Base-by-base conservation (phyloP, 2,797 vertebrate species). In the Betta splendens region DNA sequence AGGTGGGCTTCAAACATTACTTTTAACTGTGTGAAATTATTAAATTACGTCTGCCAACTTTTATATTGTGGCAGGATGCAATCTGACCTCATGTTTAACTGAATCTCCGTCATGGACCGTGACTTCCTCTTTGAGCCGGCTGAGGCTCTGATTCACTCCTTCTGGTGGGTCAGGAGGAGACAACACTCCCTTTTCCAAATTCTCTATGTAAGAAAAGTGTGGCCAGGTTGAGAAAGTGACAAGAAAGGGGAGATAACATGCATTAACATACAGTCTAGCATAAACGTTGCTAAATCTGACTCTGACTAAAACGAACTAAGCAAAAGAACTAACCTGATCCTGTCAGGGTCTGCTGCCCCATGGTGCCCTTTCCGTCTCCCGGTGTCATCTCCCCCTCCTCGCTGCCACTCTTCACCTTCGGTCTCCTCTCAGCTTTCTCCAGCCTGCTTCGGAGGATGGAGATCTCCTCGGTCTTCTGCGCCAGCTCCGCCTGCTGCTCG, bases 401-500 rank as follows among this genome's bases (percentile, higher is more conserved):
- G 15, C 43, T 10, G 2, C 48, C 78, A 35, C 52, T 50, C 55
- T 76, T 85, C 0, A 45, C 45, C 72, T 61, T 85, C 35, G 72
- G 79, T 69, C 67, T 89, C 75, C 77, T 87, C 73, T 90, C 87
- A 2, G 66, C 77, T 57, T 69, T 83, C 55, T 88, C 87, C 79
- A 91, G 85, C 74, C 74, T 83, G 47, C 67, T 69, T 13, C 81
- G 66, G 35, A 92, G 89, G 61, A 64, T 7, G 61, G 79, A 81
- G 62, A 91, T 80, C 79, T 92, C 87, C 71, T 83, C 56, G 0
- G 71, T 72, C 32, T 79, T 88, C 44, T 87, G 86, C 29, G 50
- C 78, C 53, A 91, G 84, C 75, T 85, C 87, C 47, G 75, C 87
- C 81, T 91, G 90, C 69, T 89, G 88, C 20, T 89, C 84, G 17